phyloP scores from a whole-genome alignment of 2,797 vertebrate species.

The Carapus acus region DNA sequence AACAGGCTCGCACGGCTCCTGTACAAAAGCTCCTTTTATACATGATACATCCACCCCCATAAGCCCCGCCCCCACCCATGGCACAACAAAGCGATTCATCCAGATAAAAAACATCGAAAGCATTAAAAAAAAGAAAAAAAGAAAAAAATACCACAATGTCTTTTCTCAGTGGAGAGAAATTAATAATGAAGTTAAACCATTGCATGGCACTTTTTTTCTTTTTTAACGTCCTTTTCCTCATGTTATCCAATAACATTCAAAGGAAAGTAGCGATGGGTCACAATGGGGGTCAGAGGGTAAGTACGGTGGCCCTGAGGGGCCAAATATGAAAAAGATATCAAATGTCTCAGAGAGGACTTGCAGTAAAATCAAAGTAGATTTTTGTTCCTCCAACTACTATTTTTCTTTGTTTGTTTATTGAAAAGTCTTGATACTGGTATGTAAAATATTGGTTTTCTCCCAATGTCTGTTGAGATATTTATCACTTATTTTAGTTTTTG shows the following conservation, averaged over 20 bases:
- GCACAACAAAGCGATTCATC: constrained; percentile 21
- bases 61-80: constrained; percentile 5
- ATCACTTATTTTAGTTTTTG: too few species aligned
- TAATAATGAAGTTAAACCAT: constrained; percentile 5
- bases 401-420: too few species aligned
- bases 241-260: constrained; percentile 50
- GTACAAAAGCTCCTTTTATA: neutral
- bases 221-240: constrained; percentile 54
- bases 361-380: too few species aligned
- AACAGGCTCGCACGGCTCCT: constrained; percentile 11
- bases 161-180: too few species aligned
- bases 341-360: neutral
- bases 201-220: constrained; percentile 47
- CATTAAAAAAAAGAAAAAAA: constrained; percentile 9
- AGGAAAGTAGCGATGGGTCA: constrained; percentile 39
- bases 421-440: too few species aligned
- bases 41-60: constrained; percentile 58
- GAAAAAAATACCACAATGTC: neutral
- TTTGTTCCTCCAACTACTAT: too few species aligned
- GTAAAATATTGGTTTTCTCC: too few species aligned
- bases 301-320: neutral
- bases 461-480: too few species aligned
- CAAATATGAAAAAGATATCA: neutral
- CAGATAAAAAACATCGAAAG: constrained; percentile 23
- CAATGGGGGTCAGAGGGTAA: neutral